Base-by-base conservation (phyloP, 2,797 vertebrate species). In the Poecilia wingei region DNA sequence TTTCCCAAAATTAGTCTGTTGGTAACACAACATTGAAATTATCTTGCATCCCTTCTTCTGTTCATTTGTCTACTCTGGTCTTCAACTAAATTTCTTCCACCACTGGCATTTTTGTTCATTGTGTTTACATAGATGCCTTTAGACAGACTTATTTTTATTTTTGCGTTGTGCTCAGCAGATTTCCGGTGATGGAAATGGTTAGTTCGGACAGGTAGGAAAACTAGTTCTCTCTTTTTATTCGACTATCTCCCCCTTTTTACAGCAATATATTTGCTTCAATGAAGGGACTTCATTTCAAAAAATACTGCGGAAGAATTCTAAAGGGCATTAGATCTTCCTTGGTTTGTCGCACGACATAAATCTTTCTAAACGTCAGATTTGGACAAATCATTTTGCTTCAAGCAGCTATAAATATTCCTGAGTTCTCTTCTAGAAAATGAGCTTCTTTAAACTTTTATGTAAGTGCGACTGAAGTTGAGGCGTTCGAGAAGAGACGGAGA, bases 1-100 rank as follows among this genome's bases (percentile, higher is more conserved):
- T 77, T 86, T 81, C 76, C 73, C 79, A 79, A 71, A 75, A 86
- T 85, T 84, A 76, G 74, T 88, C 79, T 79, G 79, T 71, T 83
- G 84, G 75, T 78, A 72, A 77, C 79, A 77, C 43, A 45, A 36
- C 69, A 55, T 47, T 79, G 18, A 45, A 5, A 59, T n/a, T 53
- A 80, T 79, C 12, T 55, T 33, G 41, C 46, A 18, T 51, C 41
- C 70, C 22, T 13, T 46, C 12, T 74, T 51, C n/a, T 49, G 33
- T 66, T 59, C 53, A 31, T 41, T 28, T 51, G 14, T 75, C 68
- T 70, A 18, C 25, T 70, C 6, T 6, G 68, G 68, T 70, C 41
- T 70, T 28, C 13, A n/a, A 49, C 74, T 53, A 3, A 39, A 53
- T 80, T 71, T 57, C n/a, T 69, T 20, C 79, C 78, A 79, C 82